Evolutionary conservation across 2,113 vertebrate species (phyloP).

Genomic region (Cichladusa arquata): DNA sequence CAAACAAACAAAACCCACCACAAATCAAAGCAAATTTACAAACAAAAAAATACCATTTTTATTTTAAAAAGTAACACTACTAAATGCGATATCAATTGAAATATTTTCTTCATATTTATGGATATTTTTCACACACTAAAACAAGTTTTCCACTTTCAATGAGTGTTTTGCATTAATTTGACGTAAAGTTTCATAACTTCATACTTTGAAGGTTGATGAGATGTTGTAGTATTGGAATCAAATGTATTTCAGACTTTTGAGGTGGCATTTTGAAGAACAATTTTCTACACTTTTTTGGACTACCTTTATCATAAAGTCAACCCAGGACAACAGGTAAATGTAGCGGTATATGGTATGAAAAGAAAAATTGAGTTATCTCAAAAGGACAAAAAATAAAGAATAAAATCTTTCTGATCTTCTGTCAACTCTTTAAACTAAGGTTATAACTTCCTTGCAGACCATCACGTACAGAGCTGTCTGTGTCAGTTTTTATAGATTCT

Average conservation of each 20-base stretch:
- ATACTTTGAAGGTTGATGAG: neutral
- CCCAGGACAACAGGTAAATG: neutral
- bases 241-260: neutral
- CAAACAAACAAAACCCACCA: neutral
- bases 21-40: neutral
- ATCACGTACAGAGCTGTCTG: neutral
- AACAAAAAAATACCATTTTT: neutral
- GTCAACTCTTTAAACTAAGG: neutral
- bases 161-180: neutral
- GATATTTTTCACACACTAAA: neutral
- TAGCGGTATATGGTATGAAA: neutral
- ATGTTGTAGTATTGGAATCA: neutral
- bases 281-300: neutral
- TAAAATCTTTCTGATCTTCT: neutral
- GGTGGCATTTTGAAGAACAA: neutral
- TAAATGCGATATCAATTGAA: neutral
- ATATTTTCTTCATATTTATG: neutral
- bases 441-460: neutral
- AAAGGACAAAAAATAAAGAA: neutral
- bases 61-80: neutral
- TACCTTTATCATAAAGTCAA: neutral
- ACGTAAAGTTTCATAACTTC: neutral
- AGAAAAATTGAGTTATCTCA: neutral
- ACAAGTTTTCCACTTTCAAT: neutral
- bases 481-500: neutral